phyloP scores from a whole-genome alignment of 2,888 invertebrate genomes.

The Diaprepes abbreviatus region DNA sequence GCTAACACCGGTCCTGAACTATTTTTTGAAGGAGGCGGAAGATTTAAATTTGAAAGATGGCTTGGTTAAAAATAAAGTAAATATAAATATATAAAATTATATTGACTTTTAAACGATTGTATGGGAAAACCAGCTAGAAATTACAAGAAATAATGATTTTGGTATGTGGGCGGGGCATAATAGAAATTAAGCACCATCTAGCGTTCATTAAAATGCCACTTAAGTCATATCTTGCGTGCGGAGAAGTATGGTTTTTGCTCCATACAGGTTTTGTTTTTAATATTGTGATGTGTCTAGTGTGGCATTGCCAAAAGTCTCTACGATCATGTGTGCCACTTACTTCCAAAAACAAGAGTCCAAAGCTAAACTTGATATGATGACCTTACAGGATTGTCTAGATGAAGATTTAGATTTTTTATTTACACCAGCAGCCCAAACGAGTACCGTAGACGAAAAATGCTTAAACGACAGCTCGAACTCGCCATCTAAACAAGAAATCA shows the following conservation, averaged over 20 bases:
- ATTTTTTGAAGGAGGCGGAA: neutral
- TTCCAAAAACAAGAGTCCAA: slow-evolving; percentile 56
- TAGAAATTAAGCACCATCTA: slow-evolving; percentile 51
- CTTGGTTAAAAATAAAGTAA: too few relatives aligned
- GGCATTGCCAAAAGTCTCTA: slow-evolving; percentile 16
- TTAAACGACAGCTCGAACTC: slow-evolving; percentile 52
- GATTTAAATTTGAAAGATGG: neutral
- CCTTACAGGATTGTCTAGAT: slow-evolving; percentile 71
- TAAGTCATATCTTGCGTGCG: slow-evolving; percentile 38
- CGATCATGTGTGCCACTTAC: slow-evolving; percentile 55
- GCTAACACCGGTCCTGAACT: neutral
- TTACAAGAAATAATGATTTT: neutral
- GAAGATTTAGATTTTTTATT: slow-evolving; percentile 66
- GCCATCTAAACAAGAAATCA: slow-evolving; percentile 34
- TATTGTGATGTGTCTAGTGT: slow-evolving; percentile 25
- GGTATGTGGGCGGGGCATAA: slow-evolving; percentile 27
- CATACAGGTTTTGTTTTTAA: slow-evolving; percentile 28
- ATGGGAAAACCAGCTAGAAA: neutral
- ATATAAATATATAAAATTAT: too few relatives aligned
- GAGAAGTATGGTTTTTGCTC: slow-evolving; percentile 23
- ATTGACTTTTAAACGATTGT: too few relatives aligned
- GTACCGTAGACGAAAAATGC: slow-evolving; percentile 26
- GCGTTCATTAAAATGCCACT: slow-evolving; percentile 37
- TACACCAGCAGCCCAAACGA: slow-evolving; percentile 66
- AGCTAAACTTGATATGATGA: slow-evolving; percentile 69